A percentile compares a stretch with the other conserved stretches of the same genome.
phyloP scores from a whole-genome alignment of 1,140 invertebrate species.

The Cyclina sinensis region DNA sequence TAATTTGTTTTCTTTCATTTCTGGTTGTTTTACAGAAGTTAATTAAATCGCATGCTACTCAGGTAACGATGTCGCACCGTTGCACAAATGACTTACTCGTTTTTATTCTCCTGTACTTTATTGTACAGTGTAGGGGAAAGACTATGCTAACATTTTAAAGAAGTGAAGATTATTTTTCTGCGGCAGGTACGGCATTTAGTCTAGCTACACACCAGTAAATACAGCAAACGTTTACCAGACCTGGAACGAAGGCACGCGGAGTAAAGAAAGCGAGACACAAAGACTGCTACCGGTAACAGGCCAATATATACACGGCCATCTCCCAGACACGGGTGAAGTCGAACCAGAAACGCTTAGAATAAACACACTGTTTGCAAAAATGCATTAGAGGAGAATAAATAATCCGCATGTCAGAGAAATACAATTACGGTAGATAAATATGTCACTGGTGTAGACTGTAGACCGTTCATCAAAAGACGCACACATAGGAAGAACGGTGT shows the following conservation, averaged over 20 bases:
- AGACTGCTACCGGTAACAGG: conserved; percentile 5
- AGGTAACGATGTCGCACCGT: no score
- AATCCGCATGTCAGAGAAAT: conserved; percentile 52
- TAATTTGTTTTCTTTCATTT: no score
- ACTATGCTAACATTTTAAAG: no score
- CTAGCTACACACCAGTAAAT: conserved; percentile 14
- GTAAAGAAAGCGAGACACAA: conserved; percentile 24
- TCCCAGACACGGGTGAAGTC: neutral
- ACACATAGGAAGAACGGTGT: conserved; percentile 34
- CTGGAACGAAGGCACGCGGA: conserved; percentile 22
- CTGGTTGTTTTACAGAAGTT: no score
- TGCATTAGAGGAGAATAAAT: conserved; percentile 67
- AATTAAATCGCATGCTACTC: no score
- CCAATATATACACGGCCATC: conserved; percentile 44
- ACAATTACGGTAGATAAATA: conserved; percentile 68
- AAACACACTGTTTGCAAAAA: conserved; percentile 66
- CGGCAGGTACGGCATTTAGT: neutral
- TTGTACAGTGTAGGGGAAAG: no score
- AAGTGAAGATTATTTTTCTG: neutral
- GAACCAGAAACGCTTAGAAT: conserved; percentile 56
- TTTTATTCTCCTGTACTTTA: no score
- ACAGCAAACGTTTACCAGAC: conserved; percentile 32
- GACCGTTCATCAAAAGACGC: conserved; percentile 38
- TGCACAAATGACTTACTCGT: no score
- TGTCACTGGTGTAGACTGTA: conserved; percentile 40